Base-by-base conservation (phyloP, 2,888 invertebrate genomes). In the Junonia oenone region DNA sequence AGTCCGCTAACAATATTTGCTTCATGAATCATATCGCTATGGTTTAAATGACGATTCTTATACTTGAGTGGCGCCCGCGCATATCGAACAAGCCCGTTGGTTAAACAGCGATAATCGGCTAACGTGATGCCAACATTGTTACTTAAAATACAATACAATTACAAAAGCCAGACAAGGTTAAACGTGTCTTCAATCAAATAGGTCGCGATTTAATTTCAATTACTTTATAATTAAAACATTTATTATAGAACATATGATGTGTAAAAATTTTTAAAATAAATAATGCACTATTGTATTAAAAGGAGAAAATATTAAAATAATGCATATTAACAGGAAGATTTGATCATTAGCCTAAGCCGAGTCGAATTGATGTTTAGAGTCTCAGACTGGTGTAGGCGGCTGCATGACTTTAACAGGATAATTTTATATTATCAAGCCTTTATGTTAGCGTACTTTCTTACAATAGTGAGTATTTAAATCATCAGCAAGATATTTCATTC, bases 1-100 rank as follows among this genome's bases (percentile, higher is more conserved):
- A 29, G 59, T 57, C 50, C 52, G 56, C 56, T 53, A 52, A 60
- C 61, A 68, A 72, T 73, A 69, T 71, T 68, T 72, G 63, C 62
- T 60, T 63, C 71, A 67, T 80, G 78, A 82, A 69, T 81, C 77
- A 81, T 59, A 51, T 51, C 51, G 58, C 54, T 59, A 68, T 67
- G 62, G 63, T 60, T 59, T 49, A 48, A 52, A 61, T 59, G 56
- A 59, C 59, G 46, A 51, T 45, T 56, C 51, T 49, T 31, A 27
- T 6, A n/a, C 22, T 13, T 8, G 8, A 43, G 31, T 31, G 48
- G 56, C 45, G 53, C 58, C 61, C 46, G 51, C 58, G 55, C 58
- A 45, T 54, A 43, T 58, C 37, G 31, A 27, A n/a, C 17, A 51
- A 40, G n/a, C 6, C 13, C 22, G 46, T 48, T 40, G 27, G 43